Base-by-base conservation (phyloP, 2,888 invertebrate genomes). In the Agrypnus murinus region DNA sequence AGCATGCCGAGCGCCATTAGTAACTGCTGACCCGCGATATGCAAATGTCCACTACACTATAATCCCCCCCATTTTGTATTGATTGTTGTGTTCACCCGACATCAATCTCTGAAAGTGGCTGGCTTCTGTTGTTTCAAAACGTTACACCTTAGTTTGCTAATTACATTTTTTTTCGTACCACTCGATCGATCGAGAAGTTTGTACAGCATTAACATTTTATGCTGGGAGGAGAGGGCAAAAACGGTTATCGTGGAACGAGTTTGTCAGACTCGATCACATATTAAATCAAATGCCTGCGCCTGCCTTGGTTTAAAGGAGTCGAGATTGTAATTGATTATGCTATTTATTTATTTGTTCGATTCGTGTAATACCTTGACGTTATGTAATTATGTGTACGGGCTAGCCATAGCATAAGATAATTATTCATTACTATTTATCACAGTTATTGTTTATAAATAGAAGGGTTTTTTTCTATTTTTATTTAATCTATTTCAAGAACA, bases 1-100 rank as follows among this genome's bases (percentile, higher is more conserved):
- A 79, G 82, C 83, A 83, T 83, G 83, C 78, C 80, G 74, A 71
- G 65, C 74, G 75, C 81, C 78, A 81, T 82, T 82, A 81, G 80
- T 74, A 77, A 76, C 77, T 75, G 78, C 80, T 80, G 82, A 81
- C 81, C 81, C 79, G 78, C 75, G 77, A 81, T 81, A 81, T 81
- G 81, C 80, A 81, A 83, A 83, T 83, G 77, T 73, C 69, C 73
- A 73, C 69, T 71, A 72, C 70, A 72, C 59, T 63, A 62, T 75
- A 79, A 79, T 78, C 79, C 77, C 76, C 75, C 77, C 76, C 75
- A 76, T 25, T 25, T 25, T 73, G 75, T 75, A 72, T 80, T 80
- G 79, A 80, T 80, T 80, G 79, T 25, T 25, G 25, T 25, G 25
- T 79, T 79, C 74, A 72, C 69, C 65, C 66, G 65, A 66, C 71